Evolutionary conservation across 1,140 invertebrate species (phyloP).

Genomic region (Sipha flava): DNA sequence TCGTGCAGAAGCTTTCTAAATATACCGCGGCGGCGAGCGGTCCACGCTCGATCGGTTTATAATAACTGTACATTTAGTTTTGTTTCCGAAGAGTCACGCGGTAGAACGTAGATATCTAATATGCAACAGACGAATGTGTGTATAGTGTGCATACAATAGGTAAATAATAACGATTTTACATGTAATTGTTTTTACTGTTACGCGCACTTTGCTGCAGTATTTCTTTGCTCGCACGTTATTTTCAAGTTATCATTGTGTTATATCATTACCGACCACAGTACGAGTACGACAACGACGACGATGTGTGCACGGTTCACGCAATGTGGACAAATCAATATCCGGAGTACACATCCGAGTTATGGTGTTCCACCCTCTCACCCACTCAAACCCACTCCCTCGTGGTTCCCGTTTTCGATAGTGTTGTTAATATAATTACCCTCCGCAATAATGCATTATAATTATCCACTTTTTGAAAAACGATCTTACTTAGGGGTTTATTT

Average conservation of each 20-base stretch:
- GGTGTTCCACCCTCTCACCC: neutral
- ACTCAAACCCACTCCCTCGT: neutral
- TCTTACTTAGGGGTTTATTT: too few relatives aligned
- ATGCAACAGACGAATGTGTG: neutral
- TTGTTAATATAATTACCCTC: neutral
- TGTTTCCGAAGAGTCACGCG: neutral
- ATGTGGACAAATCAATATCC: neutral
- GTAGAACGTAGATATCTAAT: neutral
- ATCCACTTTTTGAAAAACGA: too few relatives aligned
- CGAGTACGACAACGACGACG: neutral
- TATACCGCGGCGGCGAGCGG: neutral
- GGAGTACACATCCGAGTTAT: neutral
- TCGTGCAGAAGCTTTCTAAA: constrained; percentile 1
- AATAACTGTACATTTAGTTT: neutral
- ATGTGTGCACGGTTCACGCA: neutral
- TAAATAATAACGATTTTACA: too few relatives aligned
- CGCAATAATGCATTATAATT: too few relatives aligned
- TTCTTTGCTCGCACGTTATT: neutral
- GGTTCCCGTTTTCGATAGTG: neutral
- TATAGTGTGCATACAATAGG: too few relatives aligned
- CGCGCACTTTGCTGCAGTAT: neutral
- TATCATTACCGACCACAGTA: neutral
- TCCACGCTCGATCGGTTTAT: neutral
- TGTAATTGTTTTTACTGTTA: neutral
- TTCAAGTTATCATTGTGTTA: neutral